Percentiles rank a stretch among this genome's conserved stretches.
phyloP scores from a whole-genome alignment of 2,113 vertebrate species.

The Xiphophorus maculatus region DNA sequence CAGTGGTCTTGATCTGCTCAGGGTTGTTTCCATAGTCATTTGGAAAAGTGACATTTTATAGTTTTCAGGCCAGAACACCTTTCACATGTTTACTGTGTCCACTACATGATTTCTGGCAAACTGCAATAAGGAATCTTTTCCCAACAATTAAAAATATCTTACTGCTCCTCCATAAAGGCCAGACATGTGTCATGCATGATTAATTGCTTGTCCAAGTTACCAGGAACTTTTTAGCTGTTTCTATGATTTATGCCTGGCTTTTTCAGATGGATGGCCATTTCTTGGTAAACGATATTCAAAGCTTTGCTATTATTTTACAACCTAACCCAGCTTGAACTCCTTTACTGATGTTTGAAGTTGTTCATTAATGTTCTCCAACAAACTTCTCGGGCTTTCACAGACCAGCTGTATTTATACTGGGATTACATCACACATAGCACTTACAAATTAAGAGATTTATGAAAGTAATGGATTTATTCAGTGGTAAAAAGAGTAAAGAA shows the following conservation, averaged over 20 bases:
- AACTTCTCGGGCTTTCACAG: background rate
- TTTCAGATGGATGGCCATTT: background rate
- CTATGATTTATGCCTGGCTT: background rate
- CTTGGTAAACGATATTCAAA: background rate
- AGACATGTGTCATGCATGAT: too few species aligned
- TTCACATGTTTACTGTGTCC: background rate
- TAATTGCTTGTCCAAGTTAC: background rate
- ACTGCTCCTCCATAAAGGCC: too few species aligned
- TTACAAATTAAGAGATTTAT: background rate
- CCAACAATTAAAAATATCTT: background rate
- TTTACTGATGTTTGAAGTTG: background rate
- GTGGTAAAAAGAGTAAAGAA: too few species aligned
- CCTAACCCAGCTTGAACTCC: background rate
- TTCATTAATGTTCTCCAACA: too few species aligned
- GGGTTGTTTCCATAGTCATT: background rate
- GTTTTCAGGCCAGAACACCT: background rate
- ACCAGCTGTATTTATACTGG: background rate
- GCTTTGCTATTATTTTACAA: background rate
- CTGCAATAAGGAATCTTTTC: background rate
- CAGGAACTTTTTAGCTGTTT: background rate
- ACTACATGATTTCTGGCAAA: background rate
- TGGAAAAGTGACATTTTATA: background rate
- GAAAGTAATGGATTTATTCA: background rate
- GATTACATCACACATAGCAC: background rate
- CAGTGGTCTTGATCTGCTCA: background rate